Base-by-base conservation (phyloP, 2,888 invertebrate species). In the Amphimallon solstitiale region DNA sequence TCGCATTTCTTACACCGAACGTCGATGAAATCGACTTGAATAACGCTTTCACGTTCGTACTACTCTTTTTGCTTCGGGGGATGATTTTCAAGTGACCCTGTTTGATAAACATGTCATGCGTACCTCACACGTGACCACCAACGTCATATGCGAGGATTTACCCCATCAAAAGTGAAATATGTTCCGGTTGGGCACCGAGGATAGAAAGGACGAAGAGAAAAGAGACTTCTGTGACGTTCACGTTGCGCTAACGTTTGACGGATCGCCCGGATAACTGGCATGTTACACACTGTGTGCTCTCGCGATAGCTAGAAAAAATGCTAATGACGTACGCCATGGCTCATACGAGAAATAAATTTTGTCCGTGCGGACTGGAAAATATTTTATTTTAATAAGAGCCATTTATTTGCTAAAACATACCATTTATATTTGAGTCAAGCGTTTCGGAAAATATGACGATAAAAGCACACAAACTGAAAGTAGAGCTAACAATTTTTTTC, bases 51-150 rank as follows among this genome's bases (percentile, higher is more conserved):
- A 35, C 14, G 7, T 6, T 10, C 29, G 51, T 51, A 15, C 5
- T 29, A 29, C 34, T 51, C 51, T 51, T 34, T 51, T 51, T 51
- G 51, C 35, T 35, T 51, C 15, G 5, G 29, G 51, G 9, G 17
- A 51, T 51, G 51, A 51, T 51, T 51, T 34, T 51, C 51, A 51
- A 51, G 51, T 51, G 51, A 51, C 51, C 21, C 38, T 43, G 29
- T 63, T 63, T 63, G 63, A 63, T 63, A 63, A 49, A 63, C 63
- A 63, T 63, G 51, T 63, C 63, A 51, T 51, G 63, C 29, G 29
- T 29, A 29, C 29, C 63, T 51, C 51, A 34, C 51, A 51, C 35
- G 51, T 51, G 51, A 51, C 51, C 34, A 51, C 51, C 51, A 35
- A 34, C 51, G 51, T 51, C 51, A 51, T 35, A 51, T 51, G 51